Evolutionary conservation across 2,113 vertebrate species (phyloP), one percentile per base, ranked within the genome.

Genomic region (Amazona guildingii): DNA sequence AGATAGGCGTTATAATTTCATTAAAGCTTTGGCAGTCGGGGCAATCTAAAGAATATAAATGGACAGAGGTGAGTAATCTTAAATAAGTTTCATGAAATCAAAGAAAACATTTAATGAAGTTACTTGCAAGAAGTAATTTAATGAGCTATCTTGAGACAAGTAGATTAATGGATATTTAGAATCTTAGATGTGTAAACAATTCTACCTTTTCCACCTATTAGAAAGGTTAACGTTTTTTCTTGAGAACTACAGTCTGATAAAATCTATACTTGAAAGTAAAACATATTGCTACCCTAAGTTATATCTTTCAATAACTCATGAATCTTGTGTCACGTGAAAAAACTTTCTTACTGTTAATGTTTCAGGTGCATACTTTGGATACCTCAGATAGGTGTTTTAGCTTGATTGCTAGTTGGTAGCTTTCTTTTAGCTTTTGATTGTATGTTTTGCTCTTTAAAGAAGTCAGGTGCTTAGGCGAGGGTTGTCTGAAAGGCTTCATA

Each of bases 1-100:
- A 66, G 91, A 88, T 84, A 69, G 86, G 67, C 52, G 76, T 87
- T 94, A 92, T 83, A 88, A 80, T 95, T 95, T 87, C 63, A 85
- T 96, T 90, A 91, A 92, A 85, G 54, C 28, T 83, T 79, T 95
- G 93, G 84, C 70, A 86, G 20, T 78, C 1, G 1, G 84, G 76
- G 37, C 80, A 84, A 75, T 29, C 63, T 80, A 13, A 83, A 88
- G 81, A 43, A 29, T 80, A 41, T 16, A 76, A 80, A 92, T 6
- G 19, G 70, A n/a, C 10, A 33, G 75, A 89, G 48, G 74, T 83
- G 78, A 94, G 44, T 80, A 83, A 83, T 67, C 78, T 88, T 57
- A 89, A 74, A 25, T 25, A 83, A 41, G 13, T 93, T 83, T 55
- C 21, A 24, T 49, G 75, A 76, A 95, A 95, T 76, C 84, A 94